A percentile compares a stretch with the other conserved stretches of the same genome.
Conservation (phyloP, 30 jellyfish, hydroid and myxozoan species). For the Aurelia coerulea region DNA sequence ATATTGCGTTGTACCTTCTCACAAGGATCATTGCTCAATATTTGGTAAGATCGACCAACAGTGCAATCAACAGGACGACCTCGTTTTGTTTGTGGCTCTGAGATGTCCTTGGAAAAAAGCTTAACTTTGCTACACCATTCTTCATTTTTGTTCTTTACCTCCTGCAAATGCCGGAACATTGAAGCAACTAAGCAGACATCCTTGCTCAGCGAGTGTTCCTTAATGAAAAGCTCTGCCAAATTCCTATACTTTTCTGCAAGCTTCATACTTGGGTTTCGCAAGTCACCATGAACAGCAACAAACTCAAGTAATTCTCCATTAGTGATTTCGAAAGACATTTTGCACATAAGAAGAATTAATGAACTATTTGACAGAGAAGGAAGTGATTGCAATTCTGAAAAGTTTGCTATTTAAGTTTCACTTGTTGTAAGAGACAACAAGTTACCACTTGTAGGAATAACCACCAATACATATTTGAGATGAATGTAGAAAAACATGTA, state of each 20-base stretch:
- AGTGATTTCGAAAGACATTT: background rate
- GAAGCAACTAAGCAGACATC: background rate
- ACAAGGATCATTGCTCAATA: background rate
- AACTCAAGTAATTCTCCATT: background rate
- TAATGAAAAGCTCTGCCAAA: background rate
- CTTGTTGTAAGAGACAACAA: background rate
- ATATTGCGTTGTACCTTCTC: background rate
- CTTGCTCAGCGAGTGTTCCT: background rate
- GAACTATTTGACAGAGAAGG: background rate
- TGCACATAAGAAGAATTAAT: background rate
- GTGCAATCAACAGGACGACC: background rate
- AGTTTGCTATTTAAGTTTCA: background rate
- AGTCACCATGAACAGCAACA: background rate
- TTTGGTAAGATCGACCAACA: background rate
- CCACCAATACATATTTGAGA: background rate
- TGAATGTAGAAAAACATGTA: no score
- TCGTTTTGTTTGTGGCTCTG: background rate
- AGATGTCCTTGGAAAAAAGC: background rate
- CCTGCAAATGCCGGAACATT: background rate
- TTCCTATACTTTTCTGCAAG: background rate
- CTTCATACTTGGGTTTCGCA: background rate
- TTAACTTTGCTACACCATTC: background rate
- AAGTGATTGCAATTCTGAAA: background rate
- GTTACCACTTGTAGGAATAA: background rate
- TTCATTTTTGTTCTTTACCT: background rate